Evolutionary conservation across 2,797 vertebrate genomes (phyloP), one percentile per base, ranked within the genome.

Genomic region (Halcyon leucocephala): DNA sequence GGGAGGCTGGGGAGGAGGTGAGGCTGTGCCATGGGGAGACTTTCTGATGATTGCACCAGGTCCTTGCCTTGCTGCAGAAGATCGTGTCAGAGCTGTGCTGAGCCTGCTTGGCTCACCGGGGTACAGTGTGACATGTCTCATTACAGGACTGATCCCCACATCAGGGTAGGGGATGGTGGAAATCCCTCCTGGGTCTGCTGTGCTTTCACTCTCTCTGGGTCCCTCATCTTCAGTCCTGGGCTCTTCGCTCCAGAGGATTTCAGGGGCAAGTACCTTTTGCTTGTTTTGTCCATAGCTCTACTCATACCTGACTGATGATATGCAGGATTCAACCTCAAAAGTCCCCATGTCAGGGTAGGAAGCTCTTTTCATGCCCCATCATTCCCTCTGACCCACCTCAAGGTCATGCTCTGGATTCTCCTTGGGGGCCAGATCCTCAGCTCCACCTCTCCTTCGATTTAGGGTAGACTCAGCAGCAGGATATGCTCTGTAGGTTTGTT

Each of bases 361-460:
- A 24, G 19, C 6, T 85, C 21, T n/a, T 44, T 55, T 42, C 2
- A 0, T 14, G 22, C 4, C 37, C 16, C 4, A 0, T 33, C 48
- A 33, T 14, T 37, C 13, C 42, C 33, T 42, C 61, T 64, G 7
- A 12, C 7, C 13, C 35, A 44, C 13, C 25, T 70, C 31, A 9
- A 48, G 14, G 22, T 66, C 66, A 6, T 37, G 26, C 15, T 79
- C 46, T 76, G 58, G 14, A 5, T 5, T 57, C 8, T 61, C 2
- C 39, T 44, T 21, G 31, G 41, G 28, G 8, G 12, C 17, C 37
- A 57, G 76, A 37, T 48, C 29, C 54, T 54, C 37, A 62, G 21
- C 21, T 44, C 37, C n/a, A 61, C 12, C 33, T 70, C 5, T 66
- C 12, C 33, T 81, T 48, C 1, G 1, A 7, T 57, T 61, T 64